Evolutionary conservation across 1,140 invertebrate species (phyloP).

Genomic region (Trichonephila clavata): DNA sequence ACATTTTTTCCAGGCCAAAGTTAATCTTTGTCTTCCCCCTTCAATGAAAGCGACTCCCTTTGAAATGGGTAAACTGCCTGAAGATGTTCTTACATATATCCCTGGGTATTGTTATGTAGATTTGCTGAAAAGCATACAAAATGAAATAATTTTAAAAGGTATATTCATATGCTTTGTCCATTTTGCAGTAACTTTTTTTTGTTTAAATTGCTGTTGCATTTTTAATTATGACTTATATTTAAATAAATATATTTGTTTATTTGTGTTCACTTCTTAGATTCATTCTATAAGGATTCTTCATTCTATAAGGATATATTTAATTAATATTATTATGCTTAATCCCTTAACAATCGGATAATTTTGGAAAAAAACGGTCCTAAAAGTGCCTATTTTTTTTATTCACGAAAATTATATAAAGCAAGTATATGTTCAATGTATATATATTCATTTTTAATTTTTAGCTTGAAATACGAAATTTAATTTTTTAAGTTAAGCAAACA

Average conservation of each 20-base stretch:
- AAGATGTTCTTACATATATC: slow-evolving; percentile 69
- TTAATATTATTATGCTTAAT: too few relatives aligned
- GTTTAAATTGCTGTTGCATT: neutral
- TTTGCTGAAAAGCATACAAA: slow-evolving; percentile 65
- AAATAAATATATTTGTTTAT: neutral
- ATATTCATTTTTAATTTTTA: too few relatives aligned
- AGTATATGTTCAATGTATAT: too few relatives aligned
- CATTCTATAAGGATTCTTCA: too few relatives aligned
- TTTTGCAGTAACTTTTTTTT: neutral
- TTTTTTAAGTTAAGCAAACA: too few relatives aligned
- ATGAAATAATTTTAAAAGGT: slow-evolving; percentile 65
- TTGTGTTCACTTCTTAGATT: neutral
- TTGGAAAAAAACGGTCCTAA: too few relatives aligned
- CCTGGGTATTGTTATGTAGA: slow-evolving; percentile 75
- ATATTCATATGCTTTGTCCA: neutral
- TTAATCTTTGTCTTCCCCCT: slow-evolving; percentile 46
- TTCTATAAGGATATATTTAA: neutral
- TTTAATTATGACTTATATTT: neutral
- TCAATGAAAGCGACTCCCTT: slow-evolving; percentile 73
- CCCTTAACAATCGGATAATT: too few relatives aligned
- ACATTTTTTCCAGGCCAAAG: slow-evolving; percentile 57
- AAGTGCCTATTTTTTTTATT: too few relatives aligned
- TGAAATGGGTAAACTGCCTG: slow-evolving; percentile 74
- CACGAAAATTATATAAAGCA: too few relatives aligned
- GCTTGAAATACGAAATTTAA: too few relatives aligned